Conservation (phyloP, 2,797 vertebrate genomes). For the Coendou prehensilis region DNA sequence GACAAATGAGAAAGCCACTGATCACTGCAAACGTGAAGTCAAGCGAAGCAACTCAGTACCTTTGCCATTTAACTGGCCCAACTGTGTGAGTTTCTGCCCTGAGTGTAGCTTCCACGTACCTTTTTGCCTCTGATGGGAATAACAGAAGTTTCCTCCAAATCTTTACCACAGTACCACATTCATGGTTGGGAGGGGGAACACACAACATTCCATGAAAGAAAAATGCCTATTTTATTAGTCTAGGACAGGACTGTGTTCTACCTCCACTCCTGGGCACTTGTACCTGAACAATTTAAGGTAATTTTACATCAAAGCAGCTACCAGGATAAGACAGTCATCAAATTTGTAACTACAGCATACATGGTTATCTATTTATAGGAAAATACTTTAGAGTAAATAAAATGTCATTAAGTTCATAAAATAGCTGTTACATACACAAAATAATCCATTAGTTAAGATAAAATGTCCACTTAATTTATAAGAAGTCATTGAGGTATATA, state of each 20-base stretch:
- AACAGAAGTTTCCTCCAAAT: background rate
- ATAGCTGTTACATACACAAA: background rate
- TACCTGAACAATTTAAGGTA: background rate
- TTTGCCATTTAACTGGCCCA: background rate
- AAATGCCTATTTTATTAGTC: background rate
- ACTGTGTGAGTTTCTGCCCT: background rate
- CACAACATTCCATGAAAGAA: background rate
- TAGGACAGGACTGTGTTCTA: background rate
- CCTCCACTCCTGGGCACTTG: background rate
- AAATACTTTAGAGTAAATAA: background rate
- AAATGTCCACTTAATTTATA: background rate
- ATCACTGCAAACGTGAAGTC: background rate
- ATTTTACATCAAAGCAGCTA: constrained; percentile 9
- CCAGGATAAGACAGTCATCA: background rate
- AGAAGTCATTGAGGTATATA: background rate
- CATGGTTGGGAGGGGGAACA: background rate
- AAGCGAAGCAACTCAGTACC: background rate
- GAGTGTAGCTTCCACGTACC: background rate
- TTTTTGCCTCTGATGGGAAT: background rate
- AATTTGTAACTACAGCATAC: background rate
- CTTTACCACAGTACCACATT: background rate
- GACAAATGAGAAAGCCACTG: background rate
- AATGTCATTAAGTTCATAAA: constrained; percentile 3
- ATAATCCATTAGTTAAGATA: background rate
- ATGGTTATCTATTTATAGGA: background rate